Percentiles rank a stretch among this genome's conserved stretches.
Conservation (phyloP, 2,888 invertebrate genomes). For the Linnaemya tessellans region DNA sequence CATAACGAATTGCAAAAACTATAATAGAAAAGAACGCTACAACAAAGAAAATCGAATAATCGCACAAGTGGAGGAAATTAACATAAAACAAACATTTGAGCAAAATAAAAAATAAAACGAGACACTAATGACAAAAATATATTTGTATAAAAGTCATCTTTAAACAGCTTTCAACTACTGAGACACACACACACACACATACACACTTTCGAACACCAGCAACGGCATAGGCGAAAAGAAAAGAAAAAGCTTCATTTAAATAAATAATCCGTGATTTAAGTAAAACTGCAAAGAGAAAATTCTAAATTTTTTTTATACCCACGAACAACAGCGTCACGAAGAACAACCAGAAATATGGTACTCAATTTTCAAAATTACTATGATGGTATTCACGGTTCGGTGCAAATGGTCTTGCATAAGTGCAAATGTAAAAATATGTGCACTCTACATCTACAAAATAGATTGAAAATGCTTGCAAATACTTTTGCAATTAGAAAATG, state of each 20-base stretch:
- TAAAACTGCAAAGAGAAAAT: not conserved
- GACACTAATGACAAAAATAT: slow-evolving; percentile 32
- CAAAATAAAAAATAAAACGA: slow-evolving; percentile 18
- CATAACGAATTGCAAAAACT: slow-evolving; percentile 41
- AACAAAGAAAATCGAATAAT: slow-evolving; percentile 37
- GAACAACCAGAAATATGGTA: not conserved
- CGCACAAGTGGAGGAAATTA: slow-evolving; percentile 69
- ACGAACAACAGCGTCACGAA: not conserved
- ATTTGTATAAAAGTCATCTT: slow-evolving; percentile 14
- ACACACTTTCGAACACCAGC: not conserved
- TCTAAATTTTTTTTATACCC: not conserved
- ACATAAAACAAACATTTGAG: slow-evolving; percentile 58
- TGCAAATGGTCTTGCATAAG: too few species aligned
- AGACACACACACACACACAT: not conserved
- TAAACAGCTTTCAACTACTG: not conserved
- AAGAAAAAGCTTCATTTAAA: not conserved
- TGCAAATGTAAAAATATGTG: too few species aligned
- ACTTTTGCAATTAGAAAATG: too few species aligned
- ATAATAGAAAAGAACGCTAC: not conserved
- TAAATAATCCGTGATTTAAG: slow-evolving; percentile 6
- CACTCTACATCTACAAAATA: too few species aligned
- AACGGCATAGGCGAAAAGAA: not conserved
- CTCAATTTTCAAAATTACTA: not conserved
- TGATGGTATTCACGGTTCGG: too few species aligned
- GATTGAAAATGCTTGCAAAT: too few species aligned